These are phyloP conservation scores for Euura lappo DNA, from an alignment of 1,140 invertebrate genomes.

Conservation along the genomic window DNA sequence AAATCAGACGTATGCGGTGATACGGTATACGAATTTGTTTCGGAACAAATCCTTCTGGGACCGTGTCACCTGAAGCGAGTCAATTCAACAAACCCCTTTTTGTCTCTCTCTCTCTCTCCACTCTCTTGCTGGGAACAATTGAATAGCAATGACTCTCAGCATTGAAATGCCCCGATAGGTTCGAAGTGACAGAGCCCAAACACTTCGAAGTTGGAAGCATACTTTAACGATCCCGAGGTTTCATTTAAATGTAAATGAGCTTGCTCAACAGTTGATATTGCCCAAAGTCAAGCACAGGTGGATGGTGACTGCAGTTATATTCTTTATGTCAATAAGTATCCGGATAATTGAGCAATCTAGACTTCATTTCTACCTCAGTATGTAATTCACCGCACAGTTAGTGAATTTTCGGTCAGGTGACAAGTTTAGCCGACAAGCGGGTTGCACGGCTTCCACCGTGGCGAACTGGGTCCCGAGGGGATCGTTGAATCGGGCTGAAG, in stretches of 20 bases:
- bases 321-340: not conserved
- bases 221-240: slow-evolving; percentile 23
- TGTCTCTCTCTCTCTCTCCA: not conserved
- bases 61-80: too few relatives aligned
- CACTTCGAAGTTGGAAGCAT: slow-evolving; percentile 3
- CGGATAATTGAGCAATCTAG: too few relatives aligned
- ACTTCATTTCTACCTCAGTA: too few relatives aligned
- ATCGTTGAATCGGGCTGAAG: not conserved
- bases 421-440: not conserved
- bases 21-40: not conserved
- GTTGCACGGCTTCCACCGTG: not conserved
- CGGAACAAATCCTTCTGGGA: not conserved
- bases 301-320: not conserved
- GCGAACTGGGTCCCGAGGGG: not conserved
- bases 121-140: not conserved
- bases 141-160: not conserved
- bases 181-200: slow-evolving; percentile 1
- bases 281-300: not conserved
- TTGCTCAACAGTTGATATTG: not conserved
- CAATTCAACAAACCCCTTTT: too few relatives aligned
- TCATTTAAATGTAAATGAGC: slow-evolving; percentile 47
- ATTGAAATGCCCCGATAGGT: not conserved
- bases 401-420: not conserved
- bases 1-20: not conserved
- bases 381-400: not conserved